Evolutionary conservation across 2,888 invertebrate species (phyloP), one percentile per base, ranked within the genome.

Genomic region (Seira musarum): DNA sequence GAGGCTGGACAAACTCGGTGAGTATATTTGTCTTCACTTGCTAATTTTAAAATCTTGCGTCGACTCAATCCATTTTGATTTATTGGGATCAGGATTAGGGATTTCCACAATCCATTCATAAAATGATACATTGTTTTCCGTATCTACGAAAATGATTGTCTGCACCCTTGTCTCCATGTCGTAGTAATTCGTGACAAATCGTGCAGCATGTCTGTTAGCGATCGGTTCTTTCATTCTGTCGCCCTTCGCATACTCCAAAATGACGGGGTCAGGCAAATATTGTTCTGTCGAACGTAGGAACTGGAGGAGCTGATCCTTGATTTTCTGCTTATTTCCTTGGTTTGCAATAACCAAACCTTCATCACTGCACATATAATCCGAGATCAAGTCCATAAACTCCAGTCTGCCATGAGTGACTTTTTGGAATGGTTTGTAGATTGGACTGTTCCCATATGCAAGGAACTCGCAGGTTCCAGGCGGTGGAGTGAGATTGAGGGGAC

Each of bases 71-170:
- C 85, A 89, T 46, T 87, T 80, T n/a, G 88, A 87, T 70, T 87
- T 87, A 10, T 71, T 76, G 1, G 82, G 75, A 63, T 86, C 81
- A 22, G 49, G 85, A 30, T 30, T 17, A 0, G 87, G 87, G 24
- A 87, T 86, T 60, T 86, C 87, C 91, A 93, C 90, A 5, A 92
- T 93, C 67, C 92, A 89, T 89, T 94, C 94, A 64, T 92, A 90
- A 78, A 93, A 91, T 82, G 92, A 91, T 68, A 93, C 88, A 85
- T 91, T 90, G 84, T 93, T 92, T 19, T 91, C 88, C 81, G 91
- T 91, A 86, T 93, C 93, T 1, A 94, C 89, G 17, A 94, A 88
- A 84, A 94, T 90, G 19, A 94, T 88, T 0, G 93, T 92, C 86
- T 94, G 94, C 10, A 94, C 93, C 84, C 93, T 93, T 2, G 78